Percentiles rank a stretch among this genome's conserved stretches.
Evolutionary conservation across 1,140 invertebrate genomes (phyloP).

Genomic region (Goniozus legneri): DNA sequence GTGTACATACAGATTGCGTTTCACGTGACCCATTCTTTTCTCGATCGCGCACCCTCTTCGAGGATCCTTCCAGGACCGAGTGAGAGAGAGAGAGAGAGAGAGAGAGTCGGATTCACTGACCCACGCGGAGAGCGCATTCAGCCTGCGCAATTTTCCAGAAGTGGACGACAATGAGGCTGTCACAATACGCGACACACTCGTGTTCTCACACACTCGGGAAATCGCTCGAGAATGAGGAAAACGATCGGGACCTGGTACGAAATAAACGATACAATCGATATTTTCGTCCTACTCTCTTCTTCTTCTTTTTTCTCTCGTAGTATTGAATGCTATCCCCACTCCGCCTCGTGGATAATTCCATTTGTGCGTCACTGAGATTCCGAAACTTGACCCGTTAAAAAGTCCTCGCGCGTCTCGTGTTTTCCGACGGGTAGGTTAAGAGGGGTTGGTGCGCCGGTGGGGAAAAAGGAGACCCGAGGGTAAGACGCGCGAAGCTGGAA

Average conservation of each 20-base stretch:
- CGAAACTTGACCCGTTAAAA: slow-evolving; percentile 44
- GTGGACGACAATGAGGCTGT: slow-evolving; percentile 42
- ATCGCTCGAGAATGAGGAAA: slow-evolving; percentile 18
- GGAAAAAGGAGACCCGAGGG: neutral
- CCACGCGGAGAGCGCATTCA: slow-evolving; percentile 27
- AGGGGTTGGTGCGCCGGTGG: no score
- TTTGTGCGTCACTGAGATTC: slow-evolving; percentile 34
- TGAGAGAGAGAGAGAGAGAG: slow-evolving; percentile 8
- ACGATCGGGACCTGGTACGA: slow-evolving; percentile 30
- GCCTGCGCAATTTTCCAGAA: slow-evolving; percentile 46
- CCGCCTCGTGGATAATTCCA: slow-evolving; percentile 26
- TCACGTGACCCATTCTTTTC: no score
- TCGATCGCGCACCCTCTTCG: neutral
- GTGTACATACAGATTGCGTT: no score
- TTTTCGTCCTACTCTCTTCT: neutral
- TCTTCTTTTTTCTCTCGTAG: neutral
- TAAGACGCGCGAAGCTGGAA: neutral
- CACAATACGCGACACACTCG: slow-evolving; percentile 36
- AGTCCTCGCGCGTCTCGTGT: slow-evolving; percentile 17
- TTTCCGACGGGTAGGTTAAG: no score
- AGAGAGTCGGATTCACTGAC: neutral
- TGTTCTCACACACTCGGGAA: slow-evolving; percentile 9
- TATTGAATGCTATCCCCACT: neutral
- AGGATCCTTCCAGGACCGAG: no score
- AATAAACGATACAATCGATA: slow-evolving; percentile 43